Percentiles rank a stretch among this genome's conserved stretches.
These are phyloP conservation scores for Muschampia plurimacula DNA, from an alignment of 2,888 invertebrate genomes.

Conservation along the genomic window DNA sequence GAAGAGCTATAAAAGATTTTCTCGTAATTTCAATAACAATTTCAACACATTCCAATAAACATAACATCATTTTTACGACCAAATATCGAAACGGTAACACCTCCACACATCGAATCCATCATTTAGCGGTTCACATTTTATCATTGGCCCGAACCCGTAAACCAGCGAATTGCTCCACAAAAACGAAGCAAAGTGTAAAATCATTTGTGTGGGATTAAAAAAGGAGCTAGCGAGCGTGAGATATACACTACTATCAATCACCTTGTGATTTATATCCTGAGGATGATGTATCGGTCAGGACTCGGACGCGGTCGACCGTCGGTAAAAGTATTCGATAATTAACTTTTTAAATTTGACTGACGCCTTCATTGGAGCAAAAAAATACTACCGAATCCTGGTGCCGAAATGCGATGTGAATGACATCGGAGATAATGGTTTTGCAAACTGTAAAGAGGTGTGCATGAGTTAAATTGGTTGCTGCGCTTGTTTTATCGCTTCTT, in stretches of 20 bases:
- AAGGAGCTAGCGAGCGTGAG: constrained; percentile 83
- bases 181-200: constrained; percentile 81
- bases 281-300: constrained; percentile 78
- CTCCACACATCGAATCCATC: constrained; percentile 19
- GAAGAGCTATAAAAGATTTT: no score
- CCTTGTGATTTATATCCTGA: constrained; percentile 79
- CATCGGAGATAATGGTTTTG: constrained; percentile 27
- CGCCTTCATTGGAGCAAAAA: constrained; percentile 68
- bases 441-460: constrained; percentile 8
- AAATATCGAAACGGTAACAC: background rate
- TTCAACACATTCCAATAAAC: no score
- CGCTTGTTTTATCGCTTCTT: background rate
- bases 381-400: constrained; percentile 45
- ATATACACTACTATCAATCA: constrained; percentile 83
- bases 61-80: background rate
- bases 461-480: background rate
- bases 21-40: no score
- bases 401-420: constrained; percentile 30
- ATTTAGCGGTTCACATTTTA: constrained; percentile 23
- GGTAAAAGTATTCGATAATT: constrained; percentile 82
- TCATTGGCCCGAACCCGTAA: constrained; percentile 18
- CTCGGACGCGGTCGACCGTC: constrained; percentile 58
- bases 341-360: constrained; percentile 84
- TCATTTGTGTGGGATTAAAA: constrained; percentile 84
- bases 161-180: constrained; percentile 37